Evolutionary conservation across 1,140 invertebrate genomes (phyloP), one percentile per base, ranked within the genome.

Genomic region (Vanessa atalanta): DNA sequence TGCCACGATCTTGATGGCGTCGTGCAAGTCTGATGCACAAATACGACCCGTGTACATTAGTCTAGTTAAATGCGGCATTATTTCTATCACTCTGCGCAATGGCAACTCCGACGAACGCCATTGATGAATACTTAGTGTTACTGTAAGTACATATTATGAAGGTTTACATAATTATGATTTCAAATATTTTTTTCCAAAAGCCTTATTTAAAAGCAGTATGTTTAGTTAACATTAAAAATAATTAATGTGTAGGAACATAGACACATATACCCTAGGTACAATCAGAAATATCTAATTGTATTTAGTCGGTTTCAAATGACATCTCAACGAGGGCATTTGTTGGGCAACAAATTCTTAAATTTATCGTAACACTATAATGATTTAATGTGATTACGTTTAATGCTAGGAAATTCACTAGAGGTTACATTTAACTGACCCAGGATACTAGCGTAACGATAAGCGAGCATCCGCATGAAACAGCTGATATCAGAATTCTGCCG

Each of bases 91-190:
- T 3, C 79, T 75, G 0, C 83, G 78, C 16, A 90, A 67, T 4
- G 85, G 85, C 31, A 89, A 83, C 9, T 70, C 47, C 9, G 70
- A 78, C 57, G 79, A 81, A 1, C 85, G 79, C 85, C 89, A 88
- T 23, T 89, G 85, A 51, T 90, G 88, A 8, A 90, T 83, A 47
- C 88, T 88, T 3, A 90, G 37, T 3, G 86, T 84, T 15, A 82
- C 89, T 90, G 75, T 16, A 79, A 76, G 53, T 9, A 43, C 9
- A 69, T n/a, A 65, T 47, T 53, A 47, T 31, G 20, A 20, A 20
- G 20, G 20, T 20, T 20, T 20, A 20, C 20, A 20, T 20, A 20
- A 20, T 20, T 20, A 20, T 20, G 20, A 20, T 20, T 20, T 20
- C 20, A 20, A 20, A 20, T 20, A 20, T 20, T 20, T 20, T 20